Evolutionary conservation across 2,888 invertebrate genomes (phyloP).

Genomic region (Torymus auratus): DNA sequence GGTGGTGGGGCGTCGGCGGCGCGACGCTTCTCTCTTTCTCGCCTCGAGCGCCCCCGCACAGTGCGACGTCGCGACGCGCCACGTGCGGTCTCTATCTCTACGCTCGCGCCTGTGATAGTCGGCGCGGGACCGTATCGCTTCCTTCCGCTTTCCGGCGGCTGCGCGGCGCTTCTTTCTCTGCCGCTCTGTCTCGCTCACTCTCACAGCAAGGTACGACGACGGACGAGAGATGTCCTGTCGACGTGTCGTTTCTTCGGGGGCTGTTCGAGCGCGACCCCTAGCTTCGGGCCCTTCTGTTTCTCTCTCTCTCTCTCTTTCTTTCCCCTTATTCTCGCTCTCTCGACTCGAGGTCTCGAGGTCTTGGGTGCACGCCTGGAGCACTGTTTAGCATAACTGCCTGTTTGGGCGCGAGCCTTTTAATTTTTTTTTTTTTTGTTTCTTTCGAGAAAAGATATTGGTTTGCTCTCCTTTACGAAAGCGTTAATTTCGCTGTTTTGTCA

Average conservation of each 20-base stretch:
- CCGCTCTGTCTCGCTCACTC: not conserved
- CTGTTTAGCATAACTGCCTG: slow-evolving; percentile 33
- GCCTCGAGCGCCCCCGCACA: slow-evolving; percentile 72
- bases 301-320: not conserved
- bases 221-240: no score
- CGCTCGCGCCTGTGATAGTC: no score
- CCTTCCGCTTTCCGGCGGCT: slow-evolving; percentile 40
- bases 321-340: not conserved
- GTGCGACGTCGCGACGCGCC: slow-evolving; percentile 77
- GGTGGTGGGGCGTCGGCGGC: slow-evolving; percentile 61
- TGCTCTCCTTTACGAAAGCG: no score
- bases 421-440: slow-evolving; percentile 12
- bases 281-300: slow-evolving; percentile 26
- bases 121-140: slow-evolving; percentile 27
- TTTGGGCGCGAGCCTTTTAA: slow-evolving; percentile 1
- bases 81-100: slow-evolving; percentile 71
- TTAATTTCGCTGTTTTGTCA: no score
- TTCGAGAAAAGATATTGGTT: no score
- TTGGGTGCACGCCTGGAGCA: not conserved
- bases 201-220: not conserved
- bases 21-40: slow-evolving; percentile 71
- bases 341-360: not conserved
- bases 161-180: slow-evolving; percentile 20
- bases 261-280: slow-evolving; percentile 15
- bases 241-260: not conserved